These are phyloP conservation scores for Oedothorax gibbosus DNA, from an alignment of 1,140 invertebrate genomes.

Conservation along the genomic window DNA sequence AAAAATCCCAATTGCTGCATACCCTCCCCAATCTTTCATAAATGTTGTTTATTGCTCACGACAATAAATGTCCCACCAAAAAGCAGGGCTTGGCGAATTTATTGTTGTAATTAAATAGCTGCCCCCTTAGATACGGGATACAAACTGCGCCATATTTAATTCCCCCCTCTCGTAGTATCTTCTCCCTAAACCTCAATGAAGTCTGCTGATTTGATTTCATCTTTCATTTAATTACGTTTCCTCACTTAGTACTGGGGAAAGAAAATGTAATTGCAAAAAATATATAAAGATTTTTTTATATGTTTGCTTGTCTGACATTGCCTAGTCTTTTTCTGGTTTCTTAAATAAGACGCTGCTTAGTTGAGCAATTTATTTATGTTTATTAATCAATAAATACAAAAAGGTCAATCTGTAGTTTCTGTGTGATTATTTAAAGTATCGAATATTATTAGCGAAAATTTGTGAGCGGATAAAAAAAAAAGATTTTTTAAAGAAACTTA, in stretches of 20 bases:
- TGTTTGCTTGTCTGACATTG: background rate
- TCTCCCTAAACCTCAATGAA: conserved; percentile 39
- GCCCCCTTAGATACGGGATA: conserved; percentile 22
- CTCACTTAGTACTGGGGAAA: conserved; percentile 22
- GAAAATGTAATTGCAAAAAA: conserved; percentile 36
- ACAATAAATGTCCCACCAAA: conserved; percentile 53
- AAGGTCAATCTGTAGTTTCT: too few relatives aligned
- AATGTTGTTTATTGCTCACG: conserved; percentile 55
- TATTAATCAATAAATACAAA: too few relatives aligned
- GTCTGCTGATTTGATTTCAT: conserved; percentile 56
- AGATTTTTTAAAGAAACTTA: too few relatives aligned
- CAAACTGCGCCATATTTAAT: conserved; percentile 59
- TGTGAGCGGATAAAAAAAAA: too few relatives aligned
- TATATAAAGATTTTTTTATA: background rate
- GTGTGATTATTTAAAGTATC: too few relatives aligned
- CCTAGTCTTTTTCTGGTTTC: background rate
- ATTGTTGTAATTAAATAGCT: conserved; percentile 57
- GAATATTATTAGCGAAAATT: too few relatives aligned
- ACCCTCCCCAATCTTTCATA: conserved; percentile 14
- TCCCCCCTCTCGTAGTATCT: background rate
- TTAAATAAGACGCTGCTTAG: background rate
- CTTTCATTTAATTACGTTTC: conserved; percentile 60
- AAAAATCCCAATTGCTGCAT: background rate
- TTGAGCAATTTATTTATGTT: too few relatives aligned
- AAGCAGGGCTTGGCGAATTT: conserved; percentile 34